Evolutionary conservation across 2,797 vertebrate species (phyloP).

Genomic region (Malacoraja senta): DNA sequence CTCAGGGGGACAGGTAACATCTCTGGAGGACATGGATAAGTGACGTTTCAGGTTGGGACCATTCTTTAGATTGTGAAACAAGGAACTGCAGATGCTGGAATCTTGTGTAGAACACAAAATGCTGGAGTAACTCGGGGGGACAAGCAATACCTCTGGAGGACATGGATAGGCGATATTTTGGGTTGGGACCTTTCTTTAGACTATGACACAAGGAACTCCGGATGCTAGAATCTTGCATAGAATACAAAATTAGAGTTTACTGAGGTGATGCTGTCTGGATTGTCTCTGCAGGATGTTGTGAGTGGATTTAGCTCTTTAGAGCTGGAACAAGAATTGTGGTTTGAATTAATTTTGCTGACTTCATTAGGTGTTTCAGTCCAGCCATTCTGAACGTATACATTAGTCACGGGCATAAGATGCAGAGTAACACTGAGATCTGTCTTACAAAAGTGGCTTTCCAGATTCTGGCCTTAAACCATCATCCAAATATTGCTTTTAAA

Average conservation of each 20-base stretch:
- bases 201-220: too few relatives aligned
- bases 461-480: not conserved
- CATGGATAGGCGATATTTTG: too few relatives aligned
- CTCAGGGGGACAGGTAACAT: too few relatives aligned
- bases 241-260: not conserved
- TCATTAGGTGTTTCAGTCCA: not conserved
- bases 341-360: not conserved
- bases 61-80: too few relatives aligned
- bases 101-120: too few relatives aligned
- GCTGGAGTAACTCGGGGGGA: too few relatives aligned
- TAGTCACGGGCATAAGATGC: not conserved
- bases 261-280: not conserved
- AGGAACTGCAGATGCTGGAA: too few relatives aligned
- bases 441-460: not conserved
- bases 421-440: not conserved
- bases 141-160: too few relatives aligned
- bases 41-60: too few relatives aligned
- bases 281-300: not conserved
- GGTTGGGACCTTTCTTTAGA: too few relatives aligned
- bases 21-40: too few relatives aligned
- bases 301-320: not conserved
- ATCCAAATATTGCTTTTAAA: not conserved
- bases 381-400: not conserved
- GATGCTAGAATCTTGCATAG: too few relatives aligned
- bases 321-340: not conserved